Percentiles rank a stretch among this genome's conserved stretches.
Conservation (phyloP, 2,888 invertebrate species). For the Megastigmus dorsalis region DNA sequence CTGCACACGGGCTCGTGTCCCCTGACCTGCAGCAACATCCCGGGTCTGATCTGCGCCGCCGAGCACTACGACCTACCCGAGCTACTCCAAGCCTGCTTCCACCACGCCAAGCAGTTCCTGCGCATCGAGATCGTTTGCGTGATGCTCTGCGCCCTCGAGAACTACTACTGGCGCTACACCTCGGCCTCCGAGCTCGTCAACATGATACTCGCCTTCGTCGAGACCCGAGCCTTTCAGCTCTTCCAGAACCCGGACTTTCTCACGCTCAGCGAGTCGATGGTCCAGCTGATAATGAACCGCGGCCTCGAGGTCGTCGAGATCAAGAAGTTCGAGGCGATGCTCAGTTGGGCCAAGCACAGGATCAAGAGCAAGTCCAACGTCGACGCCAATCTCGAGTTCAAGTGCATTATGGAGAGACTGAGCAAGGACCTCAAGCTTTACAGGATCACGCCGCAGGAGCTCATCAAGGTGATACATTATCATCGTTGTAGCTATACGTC, state of each 20-base stretch:
- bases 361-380: constrained; percentile 86
- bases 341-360: constrained; percentile 91
- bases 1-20: constrained; percentile 95
- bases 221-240: constrained; percentile 88
- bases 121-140: constrained; percentile 94
- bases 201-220: constrained; percentile 93
- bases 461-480: constrained; percentile 82
- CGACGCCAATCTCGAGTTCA: constrained; percentile 91
- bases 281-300: constrained; percentile 95
- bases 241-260: constrained; percentile 91
- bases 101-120: constrained; percentile 95
- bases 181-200: constrained; percentile 95
- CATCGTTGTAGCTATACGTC: neutral
- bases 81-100: constrained; percentile 94
- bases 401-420: constrained; percentile 93
- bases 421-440: constrained; percentile 92
- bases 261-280: constrained; percentile 94
- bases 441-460: constrained; percentile 93
- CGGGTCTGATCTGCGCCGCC: constrained; percentile 94
- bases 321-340: constrained; percentile 94
- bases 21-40: constrained; percentile 92
- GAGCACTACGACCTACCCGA: constrained; percentile 96
- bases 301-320: constrained; percentile 92
- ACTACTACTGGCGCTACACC: constrained; percentile 96
- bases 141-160: constrained; percentile 93